A percentile compares a stretch with the other conserved stretches of the same genome.
Evolutionary conservation across 2,888 invertebrate genomes (phyloP).

Genomic region (Aleiodes leptofemur): DNA sequence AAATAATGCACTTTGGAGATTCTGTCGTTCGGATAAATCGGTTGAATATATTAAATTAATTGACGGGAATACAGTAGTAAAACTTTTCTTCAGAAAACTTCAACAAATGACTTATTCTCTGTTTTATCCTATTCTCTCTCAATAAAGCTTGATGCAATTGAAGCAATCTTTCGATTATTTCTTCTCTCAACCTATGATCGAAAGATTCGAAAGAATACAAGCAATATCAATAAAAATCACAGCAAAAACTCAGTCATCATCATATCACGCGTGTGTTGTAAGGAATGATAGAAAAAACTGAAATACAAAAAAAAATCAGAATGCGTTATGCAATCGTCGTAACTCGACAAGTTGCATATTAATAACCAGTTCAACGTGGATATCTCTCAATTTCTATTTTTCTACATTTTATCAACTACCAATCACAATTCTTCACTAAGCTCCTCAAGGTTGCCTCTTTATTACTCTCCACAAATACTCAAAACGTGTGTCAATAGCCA

Average conservation of each 20-base stretch:
- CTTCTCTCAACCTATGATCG: no score
- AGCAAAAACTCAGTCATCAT: conserved; percentile 48
- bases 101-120: no score
- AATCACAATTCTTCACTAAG: conserved; percentile 1
- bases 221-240: background rate
- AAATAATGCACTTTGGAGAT: no score
- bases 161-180: background rate
- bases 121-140: no score
- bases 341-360: conserved; percentile 59
- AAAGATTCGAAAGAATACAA: conserved; percentile 4
- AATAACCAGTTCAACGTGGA: conserved; percentile 52
- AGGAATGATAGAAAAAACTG: conserved; percentile 41
- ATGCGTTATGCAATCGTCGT: conserved; percentile 57
- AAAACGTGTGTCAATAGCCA: conserved; percentile 21
- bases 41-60: no score
- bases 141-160: no score
- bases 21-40: no score
- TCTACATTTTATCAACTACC: conserved; percentile 19
- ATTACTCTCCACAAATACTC: conserved; percentile 1
- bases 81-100: no score
- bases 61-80: no score
- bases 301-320: conserved; percentile 1
- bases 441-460: conserved; percentile 8
- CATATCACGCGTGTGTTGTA: conserved; percentile 54
- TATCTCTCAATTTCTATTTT: conserved; percentile 42